phyloP scores from a whole-genome alignment of 2,113 vertebrate species.

The Tonatia bakeri region DNA sequence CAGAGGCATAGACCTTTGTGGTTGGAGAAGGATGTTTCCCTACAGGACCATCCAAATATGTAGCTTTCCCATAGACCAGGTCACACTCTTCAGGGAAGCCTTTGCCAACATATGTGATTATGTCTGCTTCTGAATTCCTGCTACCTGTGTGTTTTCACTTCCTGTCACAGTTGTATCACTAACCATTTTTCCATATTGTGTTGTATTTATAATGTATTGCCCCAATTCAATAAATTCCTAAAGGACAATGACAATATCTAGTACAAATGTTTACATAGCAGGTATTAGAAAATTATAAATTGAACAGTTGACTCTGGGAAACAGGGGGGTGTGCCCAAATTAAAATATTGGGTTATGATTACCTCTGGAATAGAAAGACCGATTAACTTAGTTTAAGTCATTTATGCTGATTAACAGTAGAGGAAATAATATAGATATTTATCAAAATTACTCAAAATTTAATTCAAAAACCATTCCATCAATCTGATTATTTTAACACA shows the following conservation, averaged over 20 bases:
- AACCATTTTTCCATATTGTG: not conserved
- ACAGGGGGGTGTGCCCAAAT: not conserved
- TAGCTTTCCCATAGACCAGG: rapidly evolving
- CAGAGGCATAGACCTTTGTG: rapidly evolving
- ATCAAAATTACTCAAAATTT: not conserved
- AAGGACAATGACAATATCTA: not conserved
- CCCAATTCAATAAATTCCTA: not conserved
- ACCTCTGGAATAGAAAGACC: not conserved
- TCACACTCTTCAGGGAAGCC: not conserved
- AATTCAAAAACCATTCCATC: not conserved
- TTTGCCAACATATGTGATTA: not conserved
- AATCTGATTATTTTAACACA: not conserved
- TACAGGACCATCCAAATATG: not conserved
- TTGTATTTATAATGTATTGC: not conserved
- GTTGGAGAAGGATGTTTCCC: not conserved
- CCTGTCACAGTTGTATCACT: not conserved
- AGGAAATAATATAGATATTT: not conserved
- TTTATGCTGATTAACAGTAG: not conserved
- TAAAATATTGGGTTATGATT: not conserved
- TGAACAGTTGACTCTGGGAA: not conserved
- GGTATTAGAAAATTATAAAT: not conserved
- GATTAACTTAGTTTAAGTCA: conserved; percentile 9
- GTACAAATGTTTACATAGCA: not conserved
- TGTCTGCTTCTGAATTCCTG: not conserved
- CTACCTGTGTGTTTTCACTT: not conserved